Conservation (phyloP, 2,113 vertebrate genomes). For the Nothobranchius kuhntae region DNA sequence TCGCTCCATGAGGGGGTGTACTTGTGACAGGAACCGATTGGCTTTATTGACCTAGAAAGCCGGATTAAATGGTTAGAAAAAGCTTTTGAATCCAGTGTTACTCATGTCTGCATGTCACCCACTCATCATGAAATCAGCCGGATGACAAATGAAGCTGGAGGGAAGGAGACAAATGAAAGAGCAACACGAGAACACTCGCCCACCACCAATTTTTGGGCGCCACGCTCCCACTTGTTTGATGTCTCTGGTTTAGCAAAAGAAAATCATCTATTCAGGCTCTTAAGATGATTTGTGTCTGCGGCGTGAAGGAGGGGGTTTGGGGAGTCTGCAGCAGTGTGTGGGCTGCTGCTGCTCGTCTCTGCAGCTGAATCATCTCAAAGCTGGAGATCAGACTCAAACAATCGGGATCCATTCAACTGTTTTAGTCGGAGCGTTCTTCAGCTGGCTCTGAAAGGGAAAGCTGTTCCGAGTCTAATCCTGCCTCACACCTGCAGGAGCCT, state of each 20-base stretch:
- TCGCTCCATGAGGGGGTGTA: conserved; percentile 31
- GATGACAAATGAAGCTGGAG: conserved; percentile 38
- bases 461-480: background rate
- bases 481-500: background rate
- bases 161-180: conserved; percentile 15
- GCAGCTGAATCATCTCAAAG: conserved; percentile 1
- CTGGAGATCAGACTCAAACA: background rate
- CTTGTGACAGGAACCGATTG: conserved; percentile 46
- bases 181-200: conserved; percentile 41
- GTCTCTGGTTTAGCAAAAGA: conserved; percentile 41
- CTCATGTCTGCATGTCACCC: conserved; percentile 63
- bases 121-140: conserved; percentile 50
- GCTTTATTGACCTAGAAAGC: conserved; percentile 55
- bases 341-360: conserved; percentile 24
- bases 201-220: conserved; percentile 46
- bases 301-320: conserved; percentile 16
- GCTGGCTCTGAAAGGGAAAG: too few relatives aligned
- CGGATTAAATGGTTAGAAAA: conserved; percentile 48
- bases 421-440: background rate
- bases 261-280: conserved; percentile 28
- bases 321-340: conserved; percentile 18
- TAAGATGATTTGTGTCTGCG: conserved; percentile 28
- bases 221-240: conserved; percentile 51
- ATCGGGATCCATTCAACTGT: too few relatives aligned
- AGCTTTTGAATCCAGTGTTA: conserved; percentile 40